Evolutionary conservation across 1,140 invertebrate genomes (phyloP), one percentile per base, ranked within the genome.

Genomic region (Dendrolimus punctatus): DNA sequence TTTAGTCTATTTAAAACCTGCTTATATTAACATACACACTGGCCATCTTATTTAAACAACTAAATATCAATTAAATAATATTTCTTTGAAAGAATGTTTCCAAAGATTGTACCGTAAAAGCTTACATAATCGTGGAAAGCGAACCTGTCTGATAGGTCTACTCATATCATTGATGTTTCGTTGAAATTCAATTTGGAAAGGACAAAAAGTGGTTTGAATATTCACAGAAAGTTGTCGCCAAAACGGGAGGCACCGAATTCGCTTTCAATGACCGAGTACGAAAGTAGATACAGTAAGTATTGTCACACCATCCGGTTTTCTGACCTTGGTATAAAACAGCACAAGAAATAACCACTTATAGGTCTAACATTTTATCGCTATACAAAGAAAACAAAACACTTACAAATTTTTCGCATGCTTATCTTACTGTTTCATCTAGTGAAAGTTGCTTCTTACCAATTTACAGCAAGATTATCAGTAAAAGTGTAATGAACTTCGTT

Each of bases 121-220:
- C 49, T 79, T 82, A 73, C 60, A 60, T 71, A 76, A 80, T 64
- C 62, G 57, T 73, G 60, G 79, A 82, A 82, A 82, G 79, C 72
- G 64, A 60, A 71, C 69, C 58, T 67, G 64, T 64, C 67, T 65
- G 58, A 48, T 67, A 55, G 36, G 40, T 36, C 51, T 53, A 62
- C 46, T 52, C 42, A 40, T 68, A 58, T 67, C 37, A 70, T 82
- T 70, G 73, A 76, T 71, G 72, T 55, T 76, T 62, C 71, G 71
- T 74, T 68, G 68, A 72, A 64, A 73, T 69, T 64, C 64, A 63
- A 72, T 78, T 79, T 63, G 70, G 71, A 79, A 76, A 75, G 69
- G 67, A 75, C 63, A 83, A 79, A 80, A 82, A 82, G 73, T 76
- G 57, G 76, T 76, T 71, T 62, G 77, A 53, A 60, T 62, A 63